Conservation (phyloP, 2,113 vertebrate genomes). For the Clarias magur region DNA sequence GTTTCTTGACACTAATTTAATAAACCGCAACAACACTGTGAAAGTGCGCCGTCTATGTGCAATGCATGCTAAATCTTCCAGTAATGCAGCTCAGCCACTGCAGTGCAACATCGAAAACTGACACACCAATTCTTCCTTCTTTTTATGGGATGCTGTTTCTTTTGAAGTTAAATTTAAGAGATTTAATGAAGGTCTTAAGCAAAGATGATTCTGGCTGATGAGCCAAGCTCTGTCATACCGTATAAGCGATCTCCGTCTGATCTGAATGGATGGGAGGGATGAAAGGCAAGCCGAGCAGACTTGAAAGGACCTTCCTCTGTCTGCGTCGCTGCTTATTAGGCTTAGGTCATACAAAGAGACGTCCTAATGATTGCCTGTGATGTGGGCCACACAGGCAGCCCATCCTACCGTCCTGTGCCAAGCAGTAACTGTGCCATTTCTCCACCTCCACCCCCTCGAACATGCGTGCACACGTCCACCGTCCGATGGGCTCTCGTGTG, state of each 20-base stretch:
- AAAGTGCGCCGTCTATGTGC: background rate
- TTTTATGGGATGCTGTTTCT: conserved; percentile 1
- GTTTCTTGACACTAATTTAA: background rate
- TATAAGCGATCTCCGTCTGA: conserved; percentile 37
- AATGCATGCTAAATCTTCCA: background rate
- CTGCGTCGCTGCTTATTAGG: conserved; percentile 48
- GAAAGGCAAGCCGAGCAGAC: conserved; percentile 51
- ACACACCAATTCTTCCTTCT: background rate
- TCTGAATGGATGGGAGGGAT: conserved; percentile 43
- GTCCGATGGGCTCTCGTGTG: background rate
- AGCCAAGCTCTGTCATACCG: conserved; percentile 20
- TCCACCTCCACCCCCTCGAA: conserved; percentile 43
- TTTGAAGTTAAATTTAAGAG: conserved; percentile 19
- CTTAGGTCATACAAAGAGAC: conserved; percentile 40
- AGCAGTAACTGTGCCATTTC: conserved; percentile 17
- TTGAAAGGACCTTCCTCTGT: conserved; percentile 44
- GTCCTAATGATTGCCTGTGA: conserved; percentile 53
- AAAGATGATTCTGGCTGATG: conserved; percentile 15
- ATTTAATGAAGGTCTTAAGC: conserved; percentile 6
- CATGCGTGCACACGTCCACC: conserved; percentile 41
- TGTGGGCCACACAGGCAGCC: conserved; percentile 37
- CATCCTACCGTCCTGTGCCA: conserved; percentile 20
- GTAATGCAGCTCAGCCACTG: background rate
- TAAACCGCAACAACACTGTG: background rate
- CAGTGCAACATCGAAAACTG: background rate